phyloP scores from a whole-genome alignment of 2,113 vertebrate genomes.

The Pterocles burchelli region DNA sequence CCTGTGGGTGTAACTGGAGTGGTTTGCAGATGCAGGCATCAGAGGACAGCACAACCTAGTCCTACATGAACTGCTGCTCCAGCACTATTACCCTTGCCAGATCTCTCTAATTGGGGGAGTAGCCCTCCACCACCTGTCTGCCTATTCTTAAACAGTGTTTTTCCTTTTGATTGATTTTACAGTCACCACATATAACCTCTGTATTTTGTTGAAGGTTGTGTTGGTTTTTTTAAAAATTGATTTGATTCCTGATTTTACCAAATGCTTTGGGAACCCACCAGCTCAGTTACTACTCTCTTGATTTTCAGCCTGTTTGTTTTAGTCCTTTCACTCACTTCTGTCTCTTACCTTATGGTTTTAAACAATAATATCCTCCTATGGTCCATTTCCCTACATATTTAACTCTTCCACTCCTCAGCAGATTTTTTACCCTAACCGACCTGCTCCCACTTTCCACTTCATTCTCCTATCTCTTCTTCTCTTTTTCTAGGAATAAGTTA shows the following conservation, averaged over 20 bases:
- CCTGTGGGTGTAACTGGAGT: accelerated
- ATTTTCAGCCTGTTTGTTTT: not conserved
- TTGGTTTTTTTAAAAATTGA: not conserved
- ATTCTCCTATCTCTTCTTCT: not conserved
- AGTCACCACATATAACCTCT: not conserved
- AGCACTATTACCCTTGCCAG: not conserved
- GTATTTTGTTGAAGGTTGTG: not conserved
- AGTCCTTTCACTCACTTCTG: not conserved
- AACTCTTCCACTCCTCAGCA: not conserved
- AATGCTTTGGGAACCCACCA: not conserved
- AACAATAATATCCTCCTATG: not conserved
- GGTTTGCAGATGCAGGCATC: not conserved
- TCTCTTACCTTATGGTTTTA: not conserved
- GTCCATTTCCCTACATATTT: not conserved
- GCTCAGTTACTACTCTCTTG: not conserved
- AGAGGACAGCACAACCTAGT: not conserved
- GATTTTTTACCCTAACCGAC: not conserved
- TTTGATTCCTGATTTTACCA: not conserved
- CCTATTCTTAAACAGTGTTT: not conserved
- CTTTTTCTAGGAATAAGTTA: not conserved
- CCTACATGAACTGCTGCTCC: not conserved
- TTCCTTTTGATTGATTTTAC: not conserved
- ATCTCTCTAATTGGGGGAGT: not conserved
- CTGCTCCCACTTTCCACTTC: not conserved
- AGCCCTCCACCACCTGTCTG: not conserved